Evolutionary conservation across 64 coral and sea anemone species (phyloP).

Genomic region (Trachythela sp.): DNA sequence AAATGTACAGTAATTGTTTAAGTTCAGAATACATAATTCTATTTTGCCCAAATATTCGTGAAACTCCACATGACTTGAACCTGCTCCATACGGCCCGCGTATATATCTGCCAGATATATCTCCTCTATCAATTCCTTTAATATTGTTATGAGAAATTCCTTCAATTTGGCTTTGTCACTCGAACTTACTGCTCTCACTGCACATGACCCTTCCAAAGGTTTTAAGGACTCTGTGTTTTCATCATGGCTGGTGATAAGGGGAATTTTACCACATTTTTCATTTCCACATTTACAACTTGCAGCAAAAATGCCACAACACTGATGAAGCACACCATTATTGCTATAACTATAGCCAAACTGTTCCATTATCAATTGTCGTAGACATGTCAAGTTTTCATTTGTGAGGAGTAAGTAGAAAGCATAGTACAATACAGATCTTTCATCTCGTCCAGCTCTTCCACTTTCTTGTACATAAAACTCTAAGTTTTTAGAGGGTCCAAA

Average conservation of each 20-base stretch:
- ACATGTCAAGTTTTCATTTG: not conserved
- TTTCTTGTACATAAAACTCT: too few species aligned
- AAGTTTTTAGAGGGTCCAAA: too few species aligned
- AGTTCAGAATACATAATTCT: too few species aligned
- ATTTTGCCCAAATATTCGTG: too few species aligned
- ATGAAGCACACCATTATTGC: not conserved
- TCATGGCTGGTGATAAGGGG: not conserved
- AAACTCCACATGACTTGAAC: too few species aligned
- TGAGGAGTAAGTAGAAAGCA: too few species aligned
- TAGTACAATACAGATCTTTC: too few species aligned
- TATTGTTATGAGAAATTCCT: not conserved
- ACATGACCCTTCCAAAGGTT: not conserved
- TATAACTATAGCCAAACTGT: not conserved
- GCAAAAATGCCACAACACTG: not conserved
- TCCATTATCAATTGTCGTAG: not conserved
- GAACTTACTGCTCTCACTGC: not conserved
- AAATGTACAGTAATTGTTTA: too few species aligned
- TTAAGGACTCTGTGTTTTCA: not conserved
- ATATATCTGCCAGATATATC: too few species aligned
- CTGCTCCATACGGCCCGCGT: too few species aligned
- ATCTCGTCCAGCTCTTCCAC: too few species aligned
- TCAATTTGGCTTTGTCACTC: not conserved
- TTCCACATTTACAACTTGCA: not conserved
- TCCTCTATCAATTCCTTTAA: not conserved
- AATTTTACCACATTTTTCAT: not conserved